Evolutionary conservation across 2,797 vertebrate species (phyloP).

Genomic region (Sarcoramphus papa): DNA sequence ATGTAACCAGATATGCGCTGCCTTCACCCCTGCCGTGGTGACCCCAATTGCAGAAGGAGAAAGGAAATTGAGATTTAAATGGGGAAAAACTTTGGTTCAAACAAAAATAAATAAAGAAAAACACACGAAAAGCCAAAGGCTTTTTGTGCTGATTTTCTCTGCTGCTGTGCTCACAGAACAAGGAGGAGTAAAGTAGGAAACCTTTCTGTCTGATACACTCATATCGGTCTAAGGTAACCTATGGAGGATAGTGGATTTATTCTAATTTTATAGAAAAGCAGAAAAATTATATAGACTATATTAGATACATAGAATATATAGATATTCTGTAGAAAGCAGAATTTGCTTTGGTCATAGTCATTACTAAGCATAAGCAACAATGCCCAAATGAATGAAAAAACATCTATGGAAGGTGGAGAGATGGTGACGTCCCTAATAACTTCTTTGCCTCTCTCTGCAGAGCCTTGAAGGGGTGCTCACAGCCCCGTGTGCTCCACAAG

Average conservation of each 20-base stretch:
- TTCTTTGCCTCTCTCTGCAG: background rate
- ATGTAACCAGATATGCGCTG: background rate
- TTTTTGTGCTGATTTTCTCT: background rate
- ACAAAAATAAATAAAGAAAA: background rate
- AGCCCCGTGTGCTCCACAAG: background rate
- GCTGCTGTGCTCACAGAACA: background rate
- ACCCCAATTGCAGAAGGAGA: constrained; percentile 32
- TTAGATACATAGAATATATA: background rate
- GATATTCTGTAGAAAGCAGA: background rate
- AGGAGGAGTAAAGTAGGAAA: background rate
- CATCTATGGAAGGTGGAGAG: background rate
- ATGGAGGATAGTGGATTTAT: background rate
- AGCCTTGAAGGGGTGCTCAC: background rate
- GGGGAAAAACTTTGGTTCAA: constrained; percentile 19
- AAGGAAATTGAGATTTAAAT: constrained; percentile 27
- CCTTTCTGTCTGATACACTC: background rate
- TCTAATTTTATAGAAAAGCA: background rate
- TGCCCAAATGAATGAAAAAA: background rate
- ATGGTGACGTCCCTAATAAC: background rate
- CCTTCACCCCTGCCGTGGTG: background rate
- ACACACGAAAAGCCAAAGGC: background rate
- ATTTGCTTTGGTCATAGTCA: background rate
- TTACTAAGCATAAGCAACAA: background rate
- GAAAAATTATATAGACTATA: background rate
- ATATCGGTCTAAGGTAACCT: background rate